Conservation (phyloP, 2,797 vertebrate species). For the Lates japonicus region DNA sequence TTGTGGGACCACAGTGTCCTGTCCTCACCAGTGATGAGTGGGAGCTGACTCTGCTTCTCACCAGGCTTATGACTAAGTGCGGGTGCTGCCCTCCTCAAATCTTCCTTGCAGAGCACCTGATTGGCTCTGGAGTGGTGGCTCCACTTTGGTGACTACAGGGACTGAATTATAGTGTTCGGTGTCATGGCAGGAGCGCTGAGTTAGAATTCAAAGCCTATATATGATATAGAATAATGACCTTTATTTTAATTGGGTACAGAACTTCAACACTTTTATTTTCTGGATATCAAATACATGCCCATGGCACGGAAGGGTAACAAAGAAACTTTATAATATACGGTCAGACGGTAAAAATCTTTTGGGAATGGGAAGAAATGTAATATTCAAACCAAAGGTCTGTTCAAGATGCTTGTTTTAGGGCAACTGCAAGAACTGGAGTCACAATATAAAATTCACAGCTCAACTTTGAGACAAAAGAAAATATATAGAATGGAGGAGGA, state of each 20-base stretch:
- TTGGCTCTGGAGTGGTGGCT: slow-evolving; percentile 14
- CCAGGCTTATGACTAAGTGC: slow-evolving; percentile 50
- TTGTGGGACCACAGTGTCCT: background rate
- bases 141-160: slow-evolving; percentile 3
- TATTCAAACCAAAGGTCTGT: too few relatives aligned
- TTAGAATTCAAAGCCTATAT: background rate
- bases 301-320: too few relatives aligned
- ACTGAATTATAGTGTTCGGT: slow-evolving; percentile 11
- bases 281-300: too few relatives aligned
- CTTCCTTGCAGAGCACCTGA: slow-evolving; percentile 8
- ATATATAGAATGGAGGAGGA: background rate
- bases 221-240: background rate
- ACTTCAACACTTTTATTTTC: background rate
- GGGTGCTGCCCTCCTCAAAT: background rate
- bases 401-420: background rate
- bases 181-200: background rate
- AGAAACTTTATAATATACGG: too few relatives aligned
- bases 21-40: slow-evolving; percentile 47
- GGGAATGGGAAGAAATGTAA: too few relatives aligned
- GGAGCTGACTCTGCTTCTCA: slow-evolving; percentile 35
- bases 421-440: background rate
- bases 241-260: background rate
- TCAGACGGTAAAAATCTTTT: too few relatives aligned
- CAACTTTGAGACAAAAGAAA: background rate
- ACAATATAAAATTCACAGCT: background rate